These are phyloP conservation scores for Apocheima hispidaria DNA, from an alignment of 2,888 invertebrate species.

Conservation along the genomic window DNA sequence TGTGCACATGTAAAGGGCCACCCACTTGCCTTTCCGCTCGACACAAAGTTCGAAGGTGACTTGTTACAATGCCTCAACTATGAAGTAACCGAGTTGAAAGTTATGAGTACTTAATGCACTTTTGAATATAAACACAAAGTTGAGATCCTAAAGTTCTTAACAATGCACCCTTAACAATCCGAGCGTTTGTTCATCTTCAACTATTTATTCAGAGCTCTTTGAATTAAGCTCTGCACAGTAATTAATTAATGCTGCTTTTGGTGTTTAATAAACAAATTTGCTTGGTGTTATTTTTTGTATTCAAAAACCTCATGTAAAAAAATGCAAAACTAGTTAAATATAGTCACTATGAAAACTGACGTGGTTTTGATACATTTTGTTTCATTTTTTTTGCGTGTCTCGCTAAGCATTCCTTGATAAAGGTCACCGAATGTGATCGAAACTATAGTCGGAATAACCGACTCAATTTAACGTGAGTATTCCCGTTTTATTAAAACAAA, in stretches of 20 bases:
- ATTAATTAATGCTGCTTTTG: conserved; percentile 32
- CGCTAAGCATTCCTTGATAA: too few species aligned
- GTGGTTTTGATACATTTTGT: too few species aligned
- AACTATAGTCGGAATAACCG: too few species aligned
- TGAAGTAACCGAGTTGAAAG: conserved; percentile 55
- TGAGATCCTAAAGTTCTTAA: conserved; percentile 55
- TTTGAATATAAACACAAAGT: conserved; percentile 63
- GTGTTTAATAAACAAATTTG: conserved; percentile 4
- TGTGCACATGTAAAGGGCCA: conserved; percentile 8
- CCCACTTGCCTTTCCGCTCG: conserved; percentile 19
- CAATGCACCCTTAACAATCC: conserved; percentile 48
- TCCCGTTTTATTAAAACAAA: too few species aligned
- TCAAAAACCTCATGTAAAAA: too few species aligned
- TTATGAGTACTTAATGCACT: conserved; percentile 64
- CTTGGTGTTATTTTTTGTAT: not conserved
- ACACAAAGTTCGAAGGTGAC: conserved; percentile 27
- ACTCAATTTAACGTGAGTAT: too few species aligned
- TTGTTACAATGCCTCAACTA: conserved; percentile 42
- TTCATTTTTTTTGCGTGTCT: too few species aligned
- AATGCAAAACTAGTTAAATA: too few species aligned
- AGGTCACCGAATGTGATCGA: too few species aligned
- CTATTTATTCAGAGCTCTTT: conserved; percentile 40
- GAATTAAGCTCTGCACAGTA: conserved; percentile 34
- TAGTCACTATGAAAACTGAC: too few species aligned
- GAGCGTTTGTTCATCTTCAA: conserved; percentile 35